phyloP scores from a whole-genome alignment of 2,888 invertebrate genomes.

The Adelphocoris suturalis region DNA sequence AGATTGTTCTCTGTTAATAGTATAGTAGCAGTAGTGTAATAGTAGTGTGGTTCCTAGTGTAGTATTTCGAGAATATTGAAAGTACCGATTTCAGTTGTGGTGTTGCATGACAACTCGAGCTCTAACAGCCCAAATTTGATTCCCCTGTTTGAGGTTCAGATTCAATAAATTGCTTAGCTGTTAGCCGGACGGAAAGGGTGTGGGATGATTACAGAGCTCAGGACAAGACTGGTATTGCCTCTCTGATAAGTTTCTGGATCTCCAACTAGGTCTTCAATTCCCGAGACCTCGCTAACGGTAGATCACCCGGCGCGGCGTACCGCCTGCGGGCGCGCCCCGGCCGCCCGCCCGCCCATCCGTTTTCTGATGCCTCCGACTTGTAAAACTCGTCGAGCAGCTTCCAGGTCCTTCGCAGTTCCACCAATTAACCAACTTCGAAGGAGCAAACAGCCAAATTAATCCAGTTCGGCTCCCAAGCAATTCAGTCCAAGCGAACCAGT shows the following conservation, averaged over 20 bases:
- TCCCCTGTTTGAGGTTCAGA: no score
- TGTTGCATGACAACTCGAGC: no score
- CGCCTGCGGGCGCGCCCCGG: constrained; percentile 6
- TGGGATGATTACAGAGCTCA: not conserved
- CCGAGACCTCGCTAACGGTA: constrained; percentile 22
- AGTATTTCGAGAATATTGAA: no score
- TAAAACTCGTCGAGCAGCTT: constrained; percentile 50
- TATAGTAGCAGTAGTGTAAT: no score
- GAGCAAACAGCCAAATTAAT: constrained; percentile 52
- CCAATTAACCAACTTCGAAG: constrained; percentile 48
- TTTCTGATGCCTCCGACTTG: constrained; percentile 8
- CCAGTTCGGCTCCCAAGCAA: constrained; percentile 34
- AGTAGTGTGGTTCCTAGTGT: no score
- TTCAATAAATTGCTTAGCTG: no score
- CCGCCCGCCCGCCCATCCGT: constrained; percentile 1
- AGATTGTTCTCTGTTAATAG: no score
- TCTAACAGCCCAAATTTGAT: no score
- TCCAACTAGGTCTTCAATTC: not conserved
- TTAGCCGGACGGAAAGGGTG: not conserved
- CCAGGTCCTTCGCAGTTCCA: constrained; percentile 43
- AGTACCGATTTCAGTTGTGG: no score
- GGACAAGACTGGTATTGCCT: not conserved
- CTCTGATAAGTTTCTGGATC: constrained; percentile 2
- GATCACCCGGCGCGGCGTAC: constrained; percentile 4
- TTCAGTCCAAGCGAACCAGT: not conserved